A percentile compares a stretch with the other conserved stretches of the same genome.
phyloP scores from a whole-genome alignment of 2,888 invertebrate genomes.

The Sclerodermus sp. region DNA sequence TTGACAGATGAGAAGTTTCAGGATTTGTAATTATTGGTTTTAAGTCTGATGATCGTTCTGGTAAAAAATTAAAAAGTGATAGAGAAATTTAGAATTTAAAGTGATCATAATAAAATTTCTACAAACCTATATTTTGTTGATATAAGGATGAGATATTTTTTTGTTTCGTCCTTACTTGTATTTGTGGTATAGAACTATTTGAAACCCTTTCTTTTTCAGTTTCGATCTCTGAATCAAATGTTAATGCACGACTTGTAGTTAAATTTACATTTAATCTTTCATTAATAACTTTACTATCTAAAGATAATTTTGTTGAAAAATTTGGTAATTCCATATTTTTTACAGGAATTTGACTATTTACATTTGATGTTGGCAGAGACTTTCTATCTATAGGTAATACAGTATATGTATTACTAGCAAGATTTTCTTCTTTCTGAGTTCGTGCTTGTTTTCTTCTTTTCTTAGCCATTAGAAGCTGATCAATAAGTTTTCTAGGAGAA shows the following conservation, averaged over 20 bases:
- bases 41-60: too few relatives aligned
- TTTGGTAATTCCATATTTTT: constrained; percentile 13
- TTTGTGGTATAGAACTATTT: background rate
- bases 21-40: too few relatives aligned
- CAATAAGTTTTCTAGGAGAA: constrained; percentile 46
- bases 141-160: too few relatives aligned
- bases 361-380: constrained; percentile 30
- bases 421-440: constrained; percentile 12
- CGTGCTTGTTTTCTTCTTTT: constrained; percentile 24
- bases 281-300: constrained; percentile 32
- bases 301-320: constrained; percentile 33
- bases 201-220: background rate
- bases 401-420: constrained; percentile 27
- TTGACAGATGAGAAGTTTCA: too few relatives aligned
- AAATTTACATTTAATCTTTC: constrained; percentile 11
- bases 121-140: too few relatives aligned
- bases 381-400: constrained; percentile 19
- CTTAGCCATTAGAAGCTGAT: constrained; percentile 44
- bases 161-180: background rate
- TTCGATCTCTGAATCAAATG: constrained; percentile 9
- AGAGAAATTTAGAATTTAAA: too few relatives aligned
- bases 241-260: constrained; percentile 4
- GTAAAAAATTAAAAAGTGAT: too few relatives aligned
- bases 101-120: too few relatives aligned
- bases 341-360: constrained; percentile 14